Evolutionary conservation across 2,797 vertebrate genomes (phyloP).

Genomic region (Eospalax fontanierii): DNA sequence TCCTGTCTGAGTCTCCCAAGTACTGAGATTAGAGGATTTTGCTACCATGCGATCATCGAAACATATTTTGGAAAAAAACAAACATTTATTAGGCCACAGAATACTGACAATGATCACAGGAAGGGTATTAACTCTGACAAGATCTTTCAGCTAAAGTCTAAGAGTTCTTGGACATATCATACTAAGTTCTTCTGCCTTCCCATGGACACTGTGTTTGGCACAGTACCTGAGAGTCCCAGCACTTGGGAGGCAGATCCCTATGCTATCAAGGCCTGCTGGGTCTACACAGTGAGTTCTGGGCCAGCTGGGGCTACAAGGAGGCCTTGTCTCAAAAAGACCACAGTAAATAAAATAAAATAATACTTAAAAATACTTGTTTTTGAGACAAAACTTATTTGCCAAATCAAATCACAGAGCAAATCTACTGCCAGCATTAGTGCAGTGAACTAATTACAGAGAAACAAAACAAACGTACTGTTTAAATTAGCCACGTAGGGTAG

Average conservation of each 20-base stretch:
- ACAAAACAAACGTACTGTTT: slow-evolving; percentile 21
- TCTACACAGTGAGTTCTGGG: too few relatives aligned
- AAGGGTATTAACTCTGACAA: slow-evolving; percentile 10
- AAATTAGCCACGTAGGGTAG: slow-evolving; percentile 32
- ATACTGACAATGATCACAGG: not conserved
- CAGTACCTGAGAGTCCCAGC: not conserved
- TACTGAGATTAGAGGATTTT: not conserved
- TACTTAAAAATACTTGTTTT: not conserved
- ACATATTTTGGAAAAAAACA: not conserved
- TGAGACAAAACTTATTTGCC: not conserved
- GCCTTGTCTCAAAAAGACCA: too few relatives aligned
- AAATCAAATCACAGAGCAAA: slow-evolving; percentile 46
- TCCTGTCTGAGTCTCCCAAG: not conserved
- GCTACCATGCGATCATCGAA: not conserved
- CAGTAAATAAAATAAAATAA: too few relatives aligned
- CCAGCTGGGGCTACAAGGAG: too few relatives aligned
- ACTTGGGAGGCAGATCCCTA: not conserved
- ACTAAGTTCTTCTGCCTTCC: not conserved
- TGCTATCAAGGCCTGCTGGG: too few relatives aligned
- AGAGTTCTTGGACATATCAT: not conserved
- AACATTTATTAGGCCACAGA: slow-evolving; percentile 6
- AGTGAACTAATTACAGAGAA: slow-evolving; percentile 13
- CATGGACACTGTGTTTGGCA: not conserved
- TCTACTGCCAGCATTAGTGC: not conserved
- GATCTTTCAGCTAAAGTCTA: not conserved